These are phyloP conservation scores for Gryllus bimaculatus DNA, from an alignment of 1,140 invertebrate genomes.

Conservation along the genomic window DNA sequence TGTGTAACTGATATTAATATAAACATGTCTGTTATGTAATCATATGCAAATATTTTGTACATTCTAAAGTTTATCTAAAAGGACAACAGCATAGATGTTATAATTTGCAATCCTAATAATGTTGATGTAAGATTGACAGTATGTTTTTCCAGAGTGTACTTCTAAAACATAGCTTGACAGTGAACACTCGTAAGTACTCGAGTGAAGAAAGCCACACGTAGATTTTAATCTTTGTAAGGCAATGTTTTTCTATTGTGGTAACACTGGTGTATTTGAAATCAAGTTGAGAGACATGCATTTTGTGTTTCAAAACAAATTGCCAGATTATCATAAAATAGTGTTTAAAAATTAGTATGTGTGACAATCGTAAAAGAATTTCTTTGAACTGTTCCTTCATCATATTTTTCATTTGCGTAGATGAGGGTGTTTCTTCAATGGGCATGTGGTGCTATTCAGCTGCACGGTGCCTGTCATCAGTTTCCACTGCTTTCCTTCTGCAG, in stretches of 20 bases:
- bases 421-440: neutral
- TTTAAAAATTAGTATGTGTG: neutral
- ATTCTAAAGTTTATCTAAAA: too few relatives aligned
- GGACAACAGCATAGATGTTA: too few relatives aligned
- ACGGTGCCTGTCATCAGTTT: neutral
- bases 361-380: neutral
- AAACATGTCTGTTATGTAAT: too few relatives aligned
- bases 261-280: neutral
- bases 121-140: neutral
- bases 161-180: neutral
- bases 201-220: neutral
- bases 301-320: neutral
- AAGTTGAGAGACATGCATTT: neutral
- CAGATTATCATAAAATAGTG: slow-evolving; percentile 1
- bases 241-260: neutral
- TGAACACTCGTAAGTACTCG: neutral
- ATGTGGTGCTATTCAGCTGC: neutral
- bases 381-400: neutral
- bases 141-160: neutral
- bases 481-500: neutral
- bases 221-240: neutral
- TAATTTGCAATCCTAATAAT: neutral
- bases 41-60: too few relatives aligned
- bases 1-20: too few relatives aligned
- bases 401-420: neutral